Base-by-base conservation (phyloP, 1,140 invertebrate species). In the Drosophila auraria region DNA sequence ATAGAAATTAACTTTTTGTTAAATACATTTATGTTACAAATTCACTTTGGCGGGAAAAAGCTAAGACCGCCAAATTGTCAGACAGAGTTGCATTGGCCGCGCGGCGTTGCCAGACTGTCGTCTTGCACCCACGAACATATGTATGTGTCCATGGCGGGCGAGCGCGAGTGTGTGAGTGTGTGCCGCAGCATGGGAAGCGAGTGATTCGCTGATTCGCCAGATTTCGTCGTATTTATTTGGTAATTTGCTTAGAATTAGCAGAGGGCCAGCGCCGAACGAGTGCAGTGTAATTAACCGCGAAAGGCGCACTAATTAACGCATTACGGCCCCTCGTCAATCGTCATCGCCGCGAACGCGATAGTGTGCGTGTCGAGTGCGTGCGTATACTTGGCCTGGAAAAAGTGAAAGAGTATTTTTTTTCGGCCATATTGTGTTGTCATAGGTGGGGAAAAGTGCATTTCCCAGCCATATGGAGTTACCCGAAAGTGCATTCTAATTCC, bases 181-280 rank as follows among this genome's bases (percentile, higher is more conserved):
- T 66, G 80, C 83, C 80, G 83, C 83, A 87, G 83, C 83, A 87
- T 87, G 83, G 76, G 83, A 83, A 87, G 83, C 83, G 83, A 78
- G 68, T 71, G 69, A 83, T 80, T 68, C 83, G 84, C 83, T 87
- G 84, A 78, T 78, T 78, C 64, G 74, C 64, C 78, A 81, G 78
- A 81, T 72, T 75, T 79, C 72, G 69, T 79, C 74, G 64, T 84
- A 75, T 76, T 84, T 81, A 84, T 78, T 68, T 82, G 25, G 53
- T 64, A 72, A 76, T 56, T 69, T 58, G 42, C 44, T 56, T 44
- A 78, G 57, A 49, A 58, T 74, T 78, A 45, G 47, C 50, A 11
- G 56, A 66, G 36, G 44, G 27, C 42, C 42, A 42, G 40, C 51
- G 81, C 63, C 50, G 12, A 62, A 14, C 36, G n/a, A 36, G 54